Base-by-base conservation (phyloP, 2,797 vertebrate species). In the Podarcis lilfordi region DNA sequence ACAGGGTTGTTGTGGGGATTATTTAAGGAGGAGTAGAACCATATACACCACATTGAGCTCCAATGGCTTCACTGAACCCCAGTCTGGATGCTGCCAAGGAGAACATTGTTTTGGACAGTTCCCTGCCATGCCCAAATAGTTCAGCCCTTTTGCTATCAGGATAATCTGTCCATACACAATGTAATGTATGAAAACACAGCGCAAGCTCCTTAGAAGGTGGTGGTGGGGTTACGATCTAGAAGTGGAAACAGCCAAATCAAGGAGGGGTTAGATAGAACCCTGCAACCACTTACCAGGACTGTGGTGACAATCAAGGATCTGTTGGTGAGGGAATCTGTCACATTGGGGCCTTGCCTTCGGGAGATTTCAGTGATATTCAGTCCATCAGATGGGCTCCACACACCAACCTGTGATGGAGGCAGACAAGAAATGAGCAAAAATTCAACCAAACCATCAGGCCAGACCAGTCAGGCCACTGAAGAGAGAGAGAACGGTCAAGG, bases 321-420 rank as follows among this genome's bases (percentile, higher is more conserved):
- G 95, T 99, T 99, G 82, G 98, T 98, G 95, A 99, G 96, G 0
- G 99, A 99, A 94, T 99, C 99, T 0, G 98, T 99, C 97, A 99
- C 98, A 11, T 99, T 99, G 87, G 99, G 98, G 76, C 98, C 98
- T 94, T 98, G 98, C 91, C 98, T 98, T 96, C 98, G 98, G 89
- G 98, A 95, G 68, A 98, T 96, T 84, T 99, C 99, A 0, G 98
- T 99, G 97, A 99, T 99, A 96, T 99, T 99, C 92, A 99, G 97
- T 45, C 99, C 99, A 2, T 98, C 98, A 0, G 97, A 97, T 35
- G 94, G 97, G 96, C 98, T 99, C 99, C 99, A 99, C 69, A 98
- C 98, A 91, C 99, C 99, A 82, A 99, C 98, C 99, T 99, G 97
- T 86, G 61, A 75, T n/a, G 27, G 68, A 43, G 5, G 86, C 82